Evolutionary conservation across 2,888 invertebrate species (phyloP), one percentile per base, ranked within the genome.

Genomic region (Eugnorisma glareosa): DNA sequence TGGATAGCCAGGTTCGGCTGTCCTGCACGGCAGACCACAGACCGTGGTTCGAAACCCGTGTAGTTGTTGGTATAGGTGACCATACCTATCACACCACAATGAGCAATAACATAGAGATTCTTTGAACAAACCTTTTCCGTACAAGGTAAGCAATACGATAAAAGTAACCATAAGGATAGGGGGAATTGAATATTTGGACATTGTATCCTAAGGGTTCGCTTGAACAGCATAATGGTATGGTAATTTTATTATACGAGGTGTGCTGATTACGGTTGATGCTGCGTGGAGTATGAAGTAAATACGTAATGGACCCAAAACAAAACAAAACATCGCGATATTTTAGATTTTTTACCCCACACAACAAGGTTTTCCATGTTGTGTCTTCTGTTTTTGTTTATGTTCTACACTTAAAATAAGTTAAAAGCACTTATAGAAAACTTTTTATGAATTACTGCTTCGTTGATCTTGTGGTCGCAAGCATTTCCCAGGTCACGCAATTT

Each of bases 221-320:
- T 70, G 8, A 83, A 73, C 54, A 66, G 45, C 24, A n/a, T 70
- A 64, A 66, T 57, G 54, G 75, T 86, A 78, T 78, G 73, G 45
- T 84, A 78, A 84, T 84, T 75, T 86, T 54, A 69, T 59, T 67
- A 57, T 64, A 78, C 67, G 63, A 67, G 45, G 57, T 54, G 10
- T 66, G 35, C 48, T 45, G 71, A 75, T 84, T 77, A 70, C 35
- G 28, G 21, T 68, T 68, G 31, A 61, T 40, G 35, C 13, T 75
- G 67, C 48, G 40, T n/a, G 15, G 18, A 77, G 0, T 11, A 59
- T 43, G 31, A 77, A 59, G 28, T 31, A 40, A 59, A 48, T 59
- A 24, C 15, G 40, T 57, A 51, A 69, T 69, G 69, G 18, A 75
- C 45, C 67, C 15, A 40, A 79, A 75, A 61, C 15, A 28, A 66